Evolutionary conservation across 2,113 vertebrate species (phyloP).

Genomic region (Centropus unirufus): DNA sequence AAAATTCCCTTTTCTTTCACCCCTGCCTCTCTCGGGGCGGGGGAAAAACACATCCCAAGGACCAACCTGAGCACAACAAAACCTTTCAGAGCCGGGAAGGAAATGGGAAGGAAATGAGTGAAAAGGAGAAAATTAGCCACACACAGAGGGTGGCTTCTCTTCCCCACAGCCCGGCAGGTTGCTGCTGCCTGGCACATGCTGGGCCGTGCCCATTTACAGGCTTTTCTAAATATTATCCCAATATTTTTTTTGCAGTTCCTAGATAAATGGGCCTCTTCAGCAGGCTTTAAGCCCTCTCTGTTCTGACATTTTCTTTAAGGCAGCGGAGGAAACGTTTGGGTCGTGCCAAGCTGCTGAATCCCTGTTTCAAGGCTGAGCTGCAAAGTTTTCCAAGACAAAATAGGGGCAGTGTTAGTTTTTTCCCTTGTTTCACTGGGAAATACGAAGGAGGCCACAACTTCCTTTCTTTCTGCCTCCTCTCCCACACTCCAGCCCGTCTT

Average conservation of each 20-base stretch:
- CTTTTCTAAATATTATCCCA: constrained; percentile 60
- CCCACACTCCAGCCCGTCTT: accelerated
- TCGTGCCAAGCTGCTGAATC: neutral
- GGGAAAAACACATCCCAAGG: neutral
- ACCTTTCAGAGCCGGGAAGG: neutral
- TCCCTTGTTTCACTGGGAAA: neutral
- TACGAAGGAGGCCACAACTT: neutral
- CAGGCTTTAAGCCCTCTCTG: constrained; percentile 7
- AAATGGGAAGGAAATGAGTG: constrained; percentile 54
- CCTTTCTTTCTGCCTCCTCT: neutral
- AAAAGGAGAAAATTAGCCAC: constrained; percentile 22
- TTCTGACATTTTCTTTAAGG: constrained; percentile 30
- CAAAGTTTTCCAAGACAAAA: neutral
- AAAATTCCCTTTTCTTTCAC: neutral
- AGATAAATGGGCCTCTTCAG: constrained; percentile 57
- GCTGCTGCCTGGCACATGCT: neutral
- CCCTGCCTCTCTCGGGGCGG: neutral
- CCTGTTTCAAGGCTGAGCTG: constrained; percentile 17
- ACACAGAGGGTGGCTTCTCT: neutral
- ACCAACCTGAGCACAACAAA: neutral
- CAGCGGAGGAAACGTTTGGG: neutral
- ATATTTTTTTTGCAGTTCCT: constrained; percentile 40
- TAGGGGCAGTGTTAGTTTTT: neutral
- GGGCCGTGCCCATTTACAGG: neutral
- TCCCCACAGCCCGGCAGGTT: neutral